Evolutionary conservation across 2,797 vertebrate genomes (phyloP), one percentile per base, ranked within the genome.

Genomic region (Sebastes kiyomatsui): DNA sequence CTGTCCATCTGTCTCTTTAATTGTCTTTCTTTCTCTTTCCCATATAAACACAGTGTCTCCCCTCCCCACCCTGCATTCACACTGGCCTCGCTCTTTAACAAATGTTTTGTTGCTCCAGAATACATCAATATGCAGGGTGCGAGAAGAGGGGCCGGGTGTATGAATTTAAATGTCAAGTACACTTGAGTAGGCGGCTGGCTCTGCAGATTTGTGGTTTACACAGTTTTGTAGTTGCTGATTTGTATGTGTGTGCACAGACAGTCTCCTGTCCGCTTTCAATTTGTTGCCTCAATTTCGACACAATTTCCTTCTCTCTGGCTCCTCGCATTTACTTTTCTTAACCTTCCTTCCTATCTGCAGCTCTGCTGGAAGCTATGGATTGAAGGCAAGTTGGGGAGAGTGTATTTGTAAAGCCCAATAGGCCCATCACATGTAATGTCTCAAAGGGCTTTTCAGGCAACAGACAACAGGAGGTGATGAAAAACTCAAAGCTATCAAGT

Each of bases 121-220:
- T 13, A 42, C 77, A 83, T 75, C 49, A 33, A 32, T 62, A 82
- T 81, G 38, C 75, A 6, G 2, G 38, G 4, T 10, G 77, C 12
- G 25, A 4, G 11, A 55, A 25, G 66, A 13, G 10, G 54, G 16
- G 28, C 46, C 6, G 18, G 14, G 7, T 9, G 30, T n/a, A 60
- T 68, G 71, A 68, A 79, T 81, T 66, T 72, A 69, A 78, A 84
- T 76, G 76, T 84, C 33, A 81, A 72, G 72, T 62, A 52, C 68
- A 52, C 59, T 79, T 12, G 54, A 73, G 68, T 4, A 7, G 64
- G 55, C 60, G 52, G 75, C 76, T 60, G 81, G 70, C 78, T 71
- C 75, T 1, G 75, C 81, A 72, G 35, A 56, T 67, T 54, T 68
- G 38, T 22, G 52, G n/a, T 49, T 20, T 9, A n/a, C 55, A 30